Evolutionary conservation across 2,888 invertebrate species (phyloP).

Genomic region (Polyommatus iphigenia): DNA sequence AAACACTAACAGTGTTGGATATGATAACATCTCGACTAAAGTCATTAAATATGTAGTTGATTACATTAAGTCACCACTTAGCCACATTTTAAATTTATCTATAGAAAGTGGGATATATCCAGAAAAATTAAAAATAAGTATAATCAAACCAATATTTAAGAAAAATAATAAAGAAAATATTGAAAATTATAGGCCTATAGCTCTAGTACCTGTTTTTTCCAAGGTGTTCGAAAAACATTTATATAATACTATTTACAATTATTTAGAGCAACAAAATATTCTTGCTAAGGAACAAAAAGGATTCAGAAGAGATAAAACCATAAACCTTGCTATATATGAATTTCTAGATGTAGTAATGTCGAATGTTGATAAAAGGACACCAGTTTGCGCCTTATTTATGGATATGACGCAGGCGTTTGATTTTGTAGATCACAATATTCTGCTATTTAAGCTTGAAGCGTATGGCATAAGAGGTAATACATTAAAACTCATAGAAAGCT

Average conservation of each 20-base stretch:
- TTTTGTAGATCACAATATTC: not conserved
- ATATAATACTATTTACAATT: not conserved
- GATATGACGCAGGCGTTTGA: constrained; percentile 8
- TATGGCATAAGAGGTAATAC: not conserved
- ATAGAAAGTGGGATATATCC: not conserved
- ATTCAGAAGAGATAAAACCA: constrained; percentile 9
- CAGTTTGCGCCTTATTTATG: not conserved
- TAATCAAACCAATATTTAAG: constrained; percentile 5
- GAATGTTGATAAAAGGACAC: not conserved
- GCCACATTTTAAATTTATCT: constrained; percentile 7
- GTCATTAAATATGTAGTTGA: not conserved
- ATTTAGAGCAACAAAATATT: constrained; percentile 2
- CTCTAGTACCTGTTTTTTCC: not conserved
- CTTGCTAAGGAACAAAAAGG: constrained; percentile 8
- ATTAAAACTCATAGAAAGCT: not conserved
- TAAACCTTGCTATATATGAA: not conserved
- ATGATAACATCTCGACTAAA: not conserved
- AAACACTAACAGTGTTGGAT: not conserved
- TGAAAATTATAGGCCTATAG: not conserved
- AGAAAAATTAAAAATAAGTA: not conserved
- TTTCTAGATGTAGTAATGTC: not conserved
- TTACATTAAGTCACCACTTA: not conserved
- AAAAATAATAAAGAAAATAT: not conserved
- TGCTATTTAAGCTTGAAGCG: not conserved
- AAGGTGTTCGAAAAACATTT: constrained; percentile 19